Evolutionary conservation across 2,888 invertebrate species (phyloP).

Genomic region (Erebia epiphron): DNA sequence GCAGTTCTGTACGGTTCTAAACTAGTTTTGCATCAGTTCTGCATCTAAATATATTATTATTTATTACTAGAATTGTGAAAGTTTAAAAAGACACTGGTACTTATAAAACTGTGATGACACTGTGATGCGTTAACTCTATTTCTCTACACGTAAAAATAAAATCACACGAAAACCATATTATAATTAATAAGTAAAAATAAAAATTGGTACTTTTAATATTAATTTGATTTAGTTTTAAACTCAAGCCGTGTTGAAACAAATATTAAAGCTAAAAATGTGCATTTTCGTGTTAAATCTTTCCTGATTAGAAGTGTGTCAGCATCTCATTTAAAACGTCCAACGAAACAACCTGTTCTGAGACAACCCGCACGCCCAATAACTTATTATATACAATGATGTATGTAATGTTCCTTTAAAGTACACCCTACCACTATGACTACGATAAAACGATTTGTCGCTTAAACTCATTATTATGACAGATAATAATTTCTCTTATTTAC

Average conservation of each 20-base stretch:
- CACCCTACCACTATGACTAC: slow-evolving; percentile 78
- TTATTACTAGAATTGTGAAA: slow-evolving; percentile 31
- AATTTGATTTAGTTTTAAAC: slow-evolving; percentile 50
- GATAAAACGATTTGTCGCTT: slow-evolving; percentile 81
- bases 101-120: slow-evolving; percentile 61
- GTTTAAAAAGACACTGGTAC: slow-evolving; percentile 34
- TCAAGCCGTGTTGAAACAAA: slow-evolving; percentile 65
- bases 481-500: slow-evolving; percentile 82
- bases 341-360: slow-evolving; percentile 36
- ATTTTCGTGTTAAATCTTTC: slow-evolving; percentile 58
- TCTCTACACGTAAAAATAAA: slow-evolving; percentile 26
- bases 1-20: slow-evolving; percentile 49
- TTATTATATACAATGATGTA: slow-evolving; percentile 59
- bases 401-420: slow-evolving; percentile 68
- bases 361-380: slow-evolving; percentile 59
- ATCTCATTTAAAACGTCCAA: slow-evolving; percentile 21
- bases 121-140: slow-evolving; percentile 61
- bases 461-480: slow-evolving; percentile 81
- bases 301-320: slow-evolving; percentile 27
- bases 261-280: slow-evolving; percentile 78
- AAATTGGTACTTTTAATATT: slow-evolving; percentile 31
- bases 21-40: slow-evolving; percentile 47
- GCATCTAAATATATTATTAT: slow-evolving; percentile 49
- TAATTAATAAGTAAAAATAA: slow-evolving; percentile 43
- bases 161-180: slow-evolving; percentile 43